A percentile compares a stretch with the other conserved stretches of the same genome.
Evolutionary conservation across 2,888 invertebrate genomes (phyloP).

Genomic region (Andrena haemorrhoa): DNA sequence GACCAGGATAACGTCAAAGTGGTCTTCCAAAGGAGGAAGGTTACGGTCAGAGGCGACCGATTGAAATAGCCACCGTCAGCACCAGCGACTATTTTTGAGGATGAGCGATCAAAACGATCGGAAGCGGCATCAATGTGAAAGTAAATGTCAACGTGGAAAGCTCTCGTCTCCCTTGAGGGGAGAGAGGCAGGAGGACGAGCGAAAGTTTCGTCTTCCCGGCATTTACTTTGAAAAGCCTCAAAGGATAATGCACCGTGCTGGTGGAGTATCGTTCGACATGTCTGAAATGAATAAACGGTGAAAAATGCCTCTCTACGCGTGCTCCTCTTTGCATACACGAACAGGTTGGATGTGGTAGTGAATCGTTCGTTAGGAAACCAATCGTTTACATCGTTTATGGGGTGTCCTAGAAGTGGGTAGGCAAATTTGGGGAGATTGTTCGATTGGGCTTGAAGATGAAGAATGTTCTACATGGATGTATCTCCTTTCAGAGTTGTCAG

Average conservation of each 20-base stretch:
- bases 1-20: conserved; percentile 80
- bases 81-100: conserved; percentile 65
- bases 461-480: too few relatives aligned
- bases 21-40: conserved; percentile 63
- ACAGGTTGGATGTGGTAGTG: background rate
- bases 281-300: conserved; percentile 17
- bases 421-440: too few relatives aligned
- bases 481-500: too few relatives aligned
- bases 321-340: background rate
- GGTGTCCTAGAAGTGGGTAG: too few relatives aligned
- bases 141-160: conserved; percentile 51
- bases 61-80: conserved; percentile 64
- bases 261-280: conserved; percentile 22
- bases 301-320: background rate
- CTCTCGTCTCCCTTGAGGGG: background rate
- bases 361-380: too few relatives aligned
- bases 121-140: conserved; percentile 60
- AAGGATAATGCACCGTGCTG: conserved; percentile 24
- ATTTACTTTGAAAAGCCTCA: conserved; percentile 49
- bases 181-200: background rate
- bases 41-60: conserved; percentile 58
- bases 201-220: conserved; percentile 33
- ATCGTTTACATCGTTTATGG: too few relatives aligned
- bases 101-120: conserved; percentile 71
- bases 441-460: too few relatives aligned